Evolutionary conservation across 2,113 vertebrate genomes (phyloP), one percentile per base, ranked within the genome.

Genomic region (Caranx ignobilis): DNA sequence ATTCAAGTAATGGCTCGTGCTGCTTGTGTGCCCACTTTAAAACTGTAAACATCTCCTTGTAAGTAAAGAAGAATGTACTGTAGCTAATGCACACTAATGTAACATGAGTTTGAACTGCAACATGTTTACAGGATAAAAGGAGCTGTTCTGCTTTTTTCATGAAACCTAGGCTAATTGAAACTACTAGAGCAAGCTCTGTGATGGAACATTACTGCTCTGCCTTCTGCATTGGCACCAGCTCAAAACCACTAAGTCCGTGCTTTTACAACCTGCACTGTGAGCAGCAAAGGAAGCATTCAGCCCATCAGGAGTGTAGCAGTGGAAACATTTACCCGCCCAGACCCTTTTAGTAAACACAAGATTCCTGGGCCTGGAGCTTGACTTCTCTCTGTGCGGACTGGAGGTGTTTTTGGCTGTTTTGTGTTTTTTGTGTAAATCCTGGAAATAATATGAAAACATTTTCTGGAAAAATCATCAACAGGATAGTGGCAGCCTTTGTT

Each of bases 251-350:
- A 56, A 73, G 54, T 86, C 55, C 37, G 48, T 64, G 32, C 41
- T 75, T 81, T 88, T 84, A 94, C 86, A 88, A 85, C 88, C 79
- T 71, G 73, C 63, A 57, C 68, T 79, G 82, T 72, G 82, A 84
- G 59, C 39, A 76, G 79, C 84, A 85, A 88, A 87, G 71, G 73
- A 73, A 75, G 79, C 89, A 84, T 90, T 87, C 83, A 92, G 84
- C 75, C 45, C 77, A 66, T 76, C 72, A 72, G 75, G 63, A 71
- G 86, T 89, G 89, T 84, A 86, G 77, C 81, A 87, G 85, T 81
- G 90, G 93, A 93, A 94, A 93, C 69, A 77, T 78, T 77, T 62
- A 56, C 71, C 83, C 77, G 45, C 87, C 79, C 76, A 79, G 32
- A 50, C 75, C 77, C 79, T 81, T 73, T 88, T 56, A 67, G 81